Evolutionary conservation across 2,797 vertebrate species (phyloP).

Genomic region (Mormyrops attenuatus): DNA sequence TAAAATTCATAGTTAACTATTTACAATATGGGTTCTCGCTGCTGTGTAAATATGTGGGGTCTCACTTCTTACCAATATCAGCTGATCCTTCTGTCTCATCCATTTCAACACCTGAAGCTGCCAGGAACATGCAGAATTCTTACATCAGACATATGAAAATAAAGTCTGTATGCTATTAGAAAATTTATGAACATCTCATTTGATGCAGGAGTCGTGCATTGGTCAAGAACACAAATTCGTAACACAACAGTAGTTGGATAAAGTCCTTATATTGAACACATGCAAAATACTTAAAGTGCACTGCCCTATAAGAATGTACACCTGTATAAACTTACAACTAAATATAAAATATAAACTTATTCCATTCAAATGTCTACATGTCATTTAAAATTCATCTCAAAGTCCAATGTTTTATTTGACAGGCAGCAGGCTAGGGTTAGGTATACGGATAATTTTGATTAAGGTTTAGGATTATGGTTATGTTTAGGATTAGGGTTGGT

Average conservation of each 20-base stretch:
- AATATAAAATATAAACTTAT: not conserved
- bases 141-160: not conserved
- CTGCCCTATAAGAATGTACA: not conserved
- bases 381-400: not conserved
- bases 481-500: not conserved
- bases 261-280: not conserved
- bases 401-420: not conserved
- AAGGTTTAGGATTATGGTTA: not conserved
- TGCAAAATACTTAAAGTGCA: not conserved
- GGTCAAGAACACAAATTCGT: not conserved
- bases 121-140: not conserved
- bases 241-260: not conserved
- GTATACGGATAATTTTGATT: not conserved
- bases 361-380: not conserved
- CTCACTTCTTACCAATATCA: constrained; percentile 39
- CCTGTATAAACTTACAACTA: not conserved
- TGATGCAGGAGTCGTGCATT: not conserved
- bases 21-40: not conserved
- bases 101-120: constrained; percentile 34
- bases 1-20: not conserved
- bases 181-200: not conserved
- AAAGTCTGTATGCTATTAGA: not conserved
- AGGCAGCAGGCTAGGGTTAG: not conserved
- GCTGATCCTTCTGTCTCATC: constrained; percentile 46
- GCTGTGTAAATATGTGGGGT: not conserved